A percentile compares a stretch with the other conserved stretches of the same genome.
These are phyloP conservation scores for Amphimedon queenslandica DNA, from an alignment of 37 sponge, comb jelly and placozoan species.

Conservation along the genomic window DNA sequence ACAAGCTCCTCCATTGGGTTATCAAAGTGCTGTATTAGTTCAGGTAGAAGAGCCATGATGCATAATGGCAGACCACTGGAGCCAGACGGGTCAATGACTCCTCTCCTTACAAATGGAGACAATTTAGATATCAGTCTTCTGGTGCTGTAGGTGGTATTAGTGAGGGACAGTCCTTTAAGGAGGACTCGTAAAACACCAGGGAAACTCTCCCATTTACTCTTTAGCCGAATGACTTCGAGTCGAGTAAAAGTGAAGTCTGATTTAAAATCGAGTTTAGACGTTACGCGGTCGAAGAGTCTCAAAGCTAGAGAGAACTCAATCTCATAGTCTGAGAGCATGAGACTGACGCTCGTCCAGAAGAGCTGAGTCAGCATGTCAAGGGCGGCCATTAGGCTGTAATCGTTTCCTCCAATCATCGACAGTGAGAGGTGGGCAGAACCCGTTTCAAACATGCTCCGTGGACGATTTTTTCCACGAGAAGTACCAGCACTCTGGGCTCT, in stretches of 20 bases:
- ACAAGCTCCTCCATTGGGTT: conserved; percentile 56
- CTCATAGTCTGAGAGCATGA: conserved; percentile 76
- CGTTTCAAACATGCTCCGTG: conserved; percentile 18
- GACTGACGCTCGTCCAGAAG: conserved; percentile 71
- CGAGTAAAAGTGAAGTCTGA: conserved; percentile 30
- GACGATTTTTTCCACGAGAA: conserved; percentile 6
- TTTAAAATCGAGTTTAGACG: conserved; percentile 47
- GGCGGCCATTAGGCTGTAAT: neutral
- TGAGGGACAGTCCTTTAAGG: conserved; percentile 66
- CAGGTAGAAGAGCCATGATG: conserved; percentile 74
- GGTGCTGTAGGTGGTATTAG: conserved; percentile 16
- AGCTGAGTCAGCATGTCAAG: conserved; percentile 58
- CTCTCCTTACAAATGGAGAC: conserved; percentile 10
- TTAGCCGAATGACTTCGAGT: conserved; percentile 46
- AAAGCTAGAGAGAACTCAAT: conserved; percentile 67
- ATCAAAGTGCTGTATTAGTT: conserved; percentile 63
- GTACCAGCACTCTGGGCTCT: neutral
- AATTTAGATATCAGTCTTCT: conserved; percentile 17
- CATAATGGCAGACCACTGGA: conserved; percentile 68
- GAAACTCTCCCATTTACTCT: conserved; percentile 73
- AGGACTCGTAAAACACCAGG: conserved; percentile 77
- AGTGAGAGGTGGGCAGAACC: neutral
- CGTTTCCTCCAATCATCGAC: neutral
- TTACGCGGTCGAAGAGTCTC: conserved; percentile 49
- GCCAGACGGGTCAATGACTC: conserved; percentile 36